Evolutionary conservation across 2,113 vertebrate species (phyloP), one percentile per base, ranked within the genome.

Genomic region (Boulengeromyrus knoepffleri): DNA sequence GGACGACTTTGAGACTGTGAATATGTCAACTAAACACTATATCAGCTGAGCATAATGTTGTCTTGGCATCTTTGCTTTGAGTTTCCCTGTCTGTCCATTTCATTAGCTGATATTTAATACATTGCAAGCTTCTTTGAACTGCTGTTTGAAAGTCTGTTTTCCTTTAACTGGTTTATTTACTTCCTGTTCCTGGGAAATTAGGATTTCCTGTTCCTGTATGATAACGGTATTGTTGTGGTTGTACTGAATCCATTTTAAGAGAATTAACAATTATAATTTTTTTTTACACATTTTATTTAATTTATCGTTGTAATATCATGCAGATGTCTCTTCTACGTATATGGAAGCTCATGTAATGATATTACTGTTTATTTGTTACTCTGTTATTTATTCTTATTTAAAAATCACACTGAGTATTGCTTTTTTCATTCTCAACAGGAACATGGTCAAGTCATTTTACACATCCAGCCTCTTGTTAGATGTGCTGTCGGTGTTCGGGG

Each of bases 391-490:
- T 52, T 77, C 3, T 39, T 62, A 21, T 42, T 58, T 21, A 13
- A 46, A 42, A 19, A 19, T 19, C 6, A 27, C 66, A 36, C 13
- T 52, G n/a, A n/a, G 8, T 9, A 88, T 39, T 45, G 52, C 56
- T 24, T 19, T 46, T 46, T 90, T 24, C 90, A 88, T 91, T 91
- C 92, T 92, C 92, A 92, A 3, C 93, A 99, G 99, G 96, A 99
- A 99, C 92, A 99, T 99, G 98, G 98, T 99, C 93, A 99, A 99
- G 94, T 99, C 99, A 4, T 99, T 99, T 96, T 99, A 99, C 95
- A 98, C 98, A 3, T 94, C 99, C 91, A 99, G 98, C 93, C 97
- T 99, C 89, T 95, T 99, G 94, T 94, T 98, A 92, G 99, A 99
- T 1, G 98, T 99, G 89, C 93, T 99, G 91, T 97, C 96, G 1